Conservation (phyloP, 2,797 vertebrate species). For the Echiichthys vipera region DNA sequence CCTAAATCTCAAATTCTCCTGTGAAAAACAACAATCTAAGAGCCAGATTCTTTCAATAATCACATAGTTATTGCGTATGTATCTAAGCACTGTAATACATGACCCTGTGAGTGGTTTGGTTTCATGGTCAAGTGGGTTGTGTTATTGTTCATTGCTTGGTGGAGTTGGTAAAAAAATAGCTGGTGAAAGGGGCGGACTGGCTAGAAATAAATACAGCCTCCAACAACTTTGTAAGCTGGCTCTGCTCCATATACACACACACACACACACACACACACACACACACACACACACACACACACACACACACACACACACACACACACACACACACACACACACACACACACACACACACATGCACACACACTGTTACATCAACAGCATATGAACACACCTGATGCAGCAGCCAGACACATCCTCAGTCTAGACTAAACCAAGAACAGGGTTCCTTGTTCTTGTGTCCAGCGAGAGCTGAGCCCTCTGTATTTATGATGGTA, state of each 20-base stretch:
- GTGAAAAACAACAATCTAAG: slow-evolving; percentile 37
- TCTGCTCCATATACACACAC: neutral
- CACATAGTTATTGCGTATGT: slow-evolving; percentile 14
- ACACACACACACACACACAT: neutral
- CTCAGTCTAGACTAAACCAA: slow-evolving; percentile 70
- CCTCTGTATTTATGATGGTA: slow-evolving; percentile 63
- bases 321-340: neutral
- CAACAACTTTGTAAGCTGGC: slow-evolving; percentile 4
- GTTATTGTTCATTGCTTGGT: slow-evolving; percentile 6
- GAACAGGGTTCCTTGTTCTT: slow-evolving; percentile 66
- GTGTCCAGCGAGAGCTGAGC: slow-evolving; percentile 47
- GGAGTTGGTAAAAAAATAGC: neutral
- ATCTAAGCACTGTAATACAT: slow-evolving; percentile 28
- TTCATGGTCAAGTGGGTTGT: slow-evolving; percentile 9
- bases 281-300: too few relatives aligned
- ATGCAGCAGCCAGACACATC: slow-evolving; percentile 41
- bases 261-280: neutral
- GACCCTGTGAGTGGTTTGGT: slow-evolving; percentile 23
- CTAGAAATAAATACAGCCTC: slow-evolving; percentile 19
- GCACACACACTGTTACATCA: slow-evolving; percentile 2
- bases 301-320: neutral
- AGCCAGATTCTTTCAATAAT: slow-evolving; percentile 7
- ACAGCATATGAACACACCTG: slow-evolving; percentile 52
- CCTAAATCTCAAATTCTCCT: too few relatives aligned
- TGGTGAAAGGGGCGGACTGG: neutral